A percentile compares a stretch with the other conserved stretches of the same genome.
These are phyloP conservation scores for Cossypha heuglini DNA, from an alignment of 2,797 vertebrate species.

Conservation along the genomic window DNA sequence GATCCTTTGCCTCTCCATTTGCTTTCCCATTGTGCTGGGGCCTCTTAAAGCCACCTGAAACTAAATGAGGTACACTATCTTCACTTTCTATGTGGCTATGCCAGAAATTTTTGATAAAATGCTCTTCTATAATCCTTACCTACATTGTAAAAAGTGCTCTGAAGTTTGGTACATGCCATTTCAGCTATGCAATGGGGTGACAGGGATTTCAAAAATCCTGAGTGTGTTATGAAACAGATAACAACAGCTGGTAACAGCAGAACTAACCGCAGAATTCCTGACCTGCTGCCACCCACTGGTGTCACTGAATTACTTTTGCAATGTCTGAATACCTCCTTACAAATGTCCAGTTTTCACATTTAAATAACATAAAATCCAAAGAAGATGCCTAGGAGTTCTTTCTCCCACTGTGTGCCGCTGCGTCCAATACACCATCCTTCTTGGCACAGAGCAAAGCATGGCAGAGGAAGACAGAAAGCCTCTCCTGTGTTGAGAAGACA, in stretches of 20 bases:
- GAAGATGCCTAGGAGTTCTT: background rate
- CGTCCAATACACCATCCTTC: background rate
- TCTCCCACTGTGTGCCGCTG: background rate
- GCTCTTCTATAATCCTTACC: background rate
- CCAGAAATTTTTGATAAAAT: background rate
- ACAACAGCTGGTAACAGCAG: background rate
- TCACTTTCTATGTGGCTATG: background rate
- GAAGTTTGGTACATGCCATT: background rate
- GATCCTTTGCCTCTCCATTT: background rate
- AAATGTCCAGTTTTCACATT: background rate
- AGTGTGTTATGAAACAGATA: background rate
- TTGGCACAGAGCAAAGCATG: background rate
- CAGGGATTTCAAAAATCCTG: background rate
- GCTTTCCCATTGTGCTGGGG: background rate
- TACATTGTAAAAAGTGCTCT: background rate
- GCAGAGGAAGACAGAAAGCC: background rate
- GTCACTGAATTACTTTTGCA: background rate
- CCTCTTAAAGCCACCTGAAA: background rate
- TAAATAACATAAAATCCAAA: background rate
- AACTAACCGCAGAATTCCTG: background rate
- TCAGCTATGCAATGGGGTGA: background rate
- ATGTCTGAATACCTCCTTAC: background rate
- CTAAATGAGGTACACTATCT: rapidly evolving
- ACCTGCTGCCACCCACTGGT: background rate
- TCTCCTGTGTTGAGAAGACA: background rate